phyloP scores from a whole-genome alignment of 2,113 vertebrate species.

The Actenoides lindsayi region DNA sequence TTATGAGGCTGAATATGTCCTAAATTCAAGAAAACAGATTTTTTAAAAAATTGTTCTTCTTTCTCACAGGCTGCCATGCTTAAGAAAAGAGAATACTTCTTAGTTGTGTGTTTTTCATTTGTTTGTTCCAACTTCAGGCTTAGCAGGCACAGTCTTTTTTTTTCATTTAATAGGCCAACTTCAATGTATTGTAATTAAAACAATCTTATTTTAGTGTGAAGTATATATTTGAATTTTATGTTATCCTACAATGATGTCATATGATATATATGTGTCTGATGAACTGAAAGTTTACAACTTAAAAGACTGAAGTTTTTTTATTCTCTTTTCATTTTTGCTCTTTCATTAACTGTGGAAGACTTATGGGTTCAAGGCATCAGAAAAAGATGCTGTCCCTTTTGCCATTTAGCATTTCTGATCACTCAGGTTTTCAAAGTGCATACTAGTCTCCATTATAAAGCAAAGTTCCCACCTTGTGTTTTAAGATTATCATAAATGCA shows the following conservation, averaged over 20 bases:
- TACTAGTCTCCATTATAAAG: neutral
- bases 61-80: neutral
- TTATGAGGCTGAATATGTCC: neutral
- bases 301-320: neutral
- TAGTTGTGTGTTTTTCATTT: neutral
- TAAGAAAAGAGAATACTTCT: neutral
- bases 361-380: neutral
- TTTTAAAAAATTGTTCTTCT: neutral
- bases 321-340: neutral
- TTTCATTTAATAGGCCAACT: neutral
- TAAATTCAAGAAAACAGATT: neutral
- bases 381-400: neutral
- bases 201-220: neutral
- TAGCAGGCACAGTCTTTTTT: neutral
- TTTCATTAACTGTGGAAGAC: neutral
- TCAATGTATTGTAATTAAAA: neutral
- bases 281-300: neutral
- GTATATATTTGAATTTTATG: neutral
- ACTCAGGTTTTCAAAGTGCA: neutral
- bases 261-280: neutral
- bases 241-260: neutral
- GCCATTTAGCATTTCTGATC: neutral
- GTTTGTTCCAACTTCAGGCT: neutral
- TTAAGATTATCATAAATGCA: neutral
- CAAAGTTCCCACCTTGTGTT: neutral